Evolutionary conservation across 2,888 invertebrate species (phyloP), one percentile per base, ranked within the genome.

Genomic region (Leptinotarsa rubiginosa): DNA sequence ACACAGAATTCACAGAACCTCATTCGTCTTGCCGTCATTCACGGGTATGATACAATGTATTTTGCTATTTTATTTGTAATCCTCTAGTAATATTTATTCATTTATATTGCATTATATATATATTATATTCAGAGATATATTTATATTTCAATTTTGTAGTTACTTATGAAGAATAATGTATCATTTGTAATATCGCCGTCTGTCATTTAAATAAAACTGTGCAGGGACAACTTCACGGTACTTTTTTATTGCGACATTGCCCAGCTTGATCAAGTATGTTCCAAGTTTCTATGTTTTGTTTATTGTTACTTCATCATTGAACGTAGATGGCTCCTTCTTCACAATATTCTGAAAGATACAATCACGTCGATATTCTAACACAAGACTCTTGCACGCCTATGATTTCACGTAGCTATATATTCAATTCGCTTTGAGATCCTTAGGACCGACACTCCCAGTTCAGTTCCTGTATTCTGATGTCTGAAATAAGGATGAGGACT

Each of bases 401-500:
- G 59, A 15, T 25, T 25, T 59, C 59, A 25, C 22, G 5, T 13
- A 59, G 15, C 13, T 59, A 10, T 59, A 22, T 25, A 5, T 59
- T 52, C 15, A 25, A 62, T 62, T 62, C 41, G 41, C 62, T 41
- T 62, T 62, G 62, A 62, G 41, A 41, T 62, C 12, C n/a, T 1
- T 62, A 31, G 62, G 62, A 31, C 41, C 41, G 62, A 62, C 41
- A 62, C 62, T 62, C 31, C 16, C 62, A 62, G 41, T 18, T 10
- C 62, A 41, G 62, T 16, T 62, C n/a, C 62, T 62, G 41, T 62
- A 62, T 41, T 41, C 62, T 7, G 41, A 18, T 31, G 22, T 31
- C 41, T 62, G 31, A 62, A 62, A 31, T 62, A 12, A 62, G 62
- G 25, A 59, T 59, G 59, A 69, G 75, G 77, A 75, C 65, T 73